Base-by-base conservation (phyloP, 2,888 invertebrate genomes). In the Mythimna impura region DNA sequence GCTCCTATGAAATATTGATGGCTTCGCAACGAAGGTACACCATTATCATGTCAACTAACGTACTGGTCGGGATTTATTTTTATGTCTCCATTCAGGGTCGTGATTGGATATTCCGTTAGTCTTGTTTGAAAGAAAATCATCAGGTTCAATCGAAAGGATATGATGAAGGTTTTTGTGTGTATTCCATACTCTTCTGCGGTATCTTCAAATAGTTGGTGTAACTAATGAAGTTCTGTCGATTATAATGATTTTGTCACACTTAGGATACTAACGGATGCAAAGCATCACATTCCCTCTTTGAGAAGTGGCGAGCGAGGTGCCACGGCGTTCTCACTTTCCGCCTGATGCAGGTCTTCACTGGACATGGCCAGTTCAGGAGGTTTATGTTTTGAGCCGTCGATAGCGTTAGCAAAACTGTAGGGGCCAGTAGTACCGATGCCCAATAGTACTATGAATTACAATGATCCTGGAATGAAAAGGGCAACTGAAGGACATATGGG, bases 1-100 rank as follows among this genome's bases (percentile, higher is more conserved):
- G 87, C 85, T 86, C 88, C 86, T 91, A 94, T 95, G 95, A 95
- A 95, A 95, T 95, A 95, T 95, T 93, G 93, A 94, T 94, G 92
- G 87, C n/a, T 69, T 81, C 87, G 84, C 81, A 87, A 87, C 89
- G 90, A 86, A 85, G 86, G 86, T 80, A 87, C 87, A 88, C 85
- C 87, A 89, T 88, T 87, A 88, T 88, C 84, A 89, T 87, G 81
- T 83, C 84, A 86, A 80, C 85, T 85, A 86, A 76, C 68, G 73
- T 76, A 77, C 60, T 69, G 67, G 61, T 40, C 20, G 57, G 65
- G 79, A 87, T 87, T 84, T 78, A 83, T 78, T 84, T 87, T 81
- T 76, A 79, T 74, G 69, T 79, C 68, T 68, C 57, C 62, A 75
- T 82, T 75, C 66, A 63, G 54, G 10, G 54, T 62, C 60, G 43